These are phyloP conservation scores for Herminia tarsipennalis DNA, from an alignment of 2,888 invertebrate species.

Conservation along the genomic window DNA sequence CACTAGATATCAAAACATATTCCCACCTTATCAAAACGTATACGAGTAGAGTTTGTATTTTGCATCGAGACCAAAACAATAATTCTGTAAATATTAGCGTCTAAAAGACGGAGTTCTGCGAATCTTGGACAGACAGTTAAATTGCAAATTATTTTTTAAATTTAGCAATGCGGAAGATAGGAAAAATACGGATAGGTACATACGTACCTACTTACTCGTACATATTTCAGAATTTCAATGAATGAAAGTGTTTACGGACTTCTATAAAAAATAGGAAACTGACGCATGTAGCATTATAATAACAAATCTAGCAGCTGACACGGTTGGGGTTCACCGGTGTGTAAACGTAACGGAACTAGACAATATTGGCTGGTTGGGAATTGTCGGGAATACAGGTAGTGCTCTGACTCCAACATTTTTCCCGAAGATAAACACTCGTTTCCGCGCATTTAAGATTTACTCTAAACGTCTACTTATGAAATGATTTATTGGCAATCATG, in stretches of 20 bases:
- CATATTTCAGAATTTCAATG: slow-evolving; percentile 18
- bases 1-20: too few species aligned
- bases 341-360: slow-evolving; percentile 17
- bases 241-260: slow-evolving; percentile 33
- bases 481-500: slow-evolving; percentile 35
- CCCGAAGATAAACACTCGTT: slow-evolving; percentile 28
- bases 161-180: too few species aligned
- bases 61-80: too few species aligned
- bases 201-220: not conserved
- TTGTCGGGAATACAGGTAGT: slow-evolving; percentile 11
- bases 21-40: too few species aligned
- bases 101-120: too few species aligned
- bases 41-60: too few species aligned
- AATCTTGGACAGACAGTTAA: too few species aligned
- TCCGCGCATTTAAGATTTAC: slow-evolving; percentile 21
- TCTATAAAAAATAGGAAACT: slow-evolving; percentile 22
- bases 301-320: slow-evolving; percentile 32
- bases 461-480: slow-evolving; percentile 14
- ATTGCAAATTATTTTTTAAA: too few species aligned
- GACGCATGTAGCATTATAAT: slow-evolving; percentile 22
- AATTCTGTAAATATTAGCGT: too few species aligned
- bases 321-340: slow-evolving; percentile 28
- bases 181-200: too few species aligned
- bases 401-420: slow-evolving; percentile 13
- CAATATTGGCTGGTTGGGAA: slow-evolving; percentile 5